A percentile compares a stretch with the other conserved stretches of the same genome.
Evolutionary conservation across 2,888 invertebrate species (phyloP).

Genomic region (Torymus tubicola): DNA sequence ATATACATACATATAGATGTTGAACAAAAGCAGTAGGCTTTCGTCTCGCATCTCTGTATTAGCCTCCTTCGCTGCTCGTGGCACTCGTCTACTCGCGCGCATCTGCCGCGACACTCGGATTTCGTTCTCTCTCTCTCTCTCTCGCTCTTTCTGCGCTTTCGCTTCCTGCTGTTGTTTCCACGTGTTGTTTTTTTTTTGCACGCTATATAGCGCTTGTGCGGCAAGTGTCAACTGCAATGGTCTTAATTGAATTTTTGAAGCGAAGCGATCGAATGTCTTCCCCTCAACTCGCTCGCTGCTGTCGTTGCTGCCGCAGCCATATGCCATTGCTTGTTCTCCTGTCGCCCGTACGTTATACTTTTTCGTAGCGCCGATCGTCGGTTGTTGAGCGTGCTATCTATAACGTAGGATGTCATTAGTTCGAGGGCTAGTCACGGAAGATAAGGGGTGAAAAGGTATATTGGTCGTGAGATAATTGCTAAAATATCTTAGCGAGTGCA

Average conservation of each 20-base stretch:
- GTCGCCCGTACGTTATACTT: slow-evolving; percentile 27
- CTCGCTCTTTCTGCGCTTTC: neutral
- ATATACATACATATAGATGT: no score
- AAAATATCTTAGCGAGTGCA: neutral
- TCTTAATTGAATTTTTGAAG: slow-evolving; percentile 53
- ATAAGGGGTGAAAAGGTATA: neutral
- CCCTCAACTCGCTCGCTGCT: slow-evolving; percentile 3
- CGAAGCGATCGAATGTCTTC: slow-evolving; percentile 7
- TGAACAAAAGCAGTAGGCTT: neutral
- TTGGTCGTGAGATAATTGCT: neutral
- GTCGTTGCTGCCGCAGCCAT: no score
- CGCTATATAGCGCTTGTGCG: neutral
- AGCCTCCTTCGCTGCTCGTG: slow-evolving; percentile 37
- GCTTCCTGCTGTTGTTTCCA: neutral
- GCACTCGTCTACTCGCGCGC: slow-evolving; percentile 31
- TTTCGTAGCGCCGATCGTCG: slow-evolving; percentile 12
- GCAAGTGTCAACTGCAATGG: slow-evolving; percentile 42
- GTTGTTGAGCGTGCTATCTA: neutral
- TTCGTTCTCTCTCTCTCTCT: slow-evolving; percentile 25
- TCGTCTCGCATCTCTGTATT: slow-evolving; percentile 21
- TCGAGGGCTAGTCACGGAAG: slow-evolving; percentile 33
- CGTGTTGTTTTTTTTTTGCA: neutral
- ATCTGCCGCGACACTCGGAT: slow-evolving; percentile 48
- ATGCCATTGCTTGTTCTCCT: neutral
- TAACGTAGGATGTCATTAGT: slow-evolving; percentile 33